A percentile compares a stretch with the other conserved stretches of the same genome.
These are phyloP conservation scores for Ornithorhynchus anatinus DNA, from an alignment of 2,113 vertebrate genomes.

Conservation along the genomic window DNA sequence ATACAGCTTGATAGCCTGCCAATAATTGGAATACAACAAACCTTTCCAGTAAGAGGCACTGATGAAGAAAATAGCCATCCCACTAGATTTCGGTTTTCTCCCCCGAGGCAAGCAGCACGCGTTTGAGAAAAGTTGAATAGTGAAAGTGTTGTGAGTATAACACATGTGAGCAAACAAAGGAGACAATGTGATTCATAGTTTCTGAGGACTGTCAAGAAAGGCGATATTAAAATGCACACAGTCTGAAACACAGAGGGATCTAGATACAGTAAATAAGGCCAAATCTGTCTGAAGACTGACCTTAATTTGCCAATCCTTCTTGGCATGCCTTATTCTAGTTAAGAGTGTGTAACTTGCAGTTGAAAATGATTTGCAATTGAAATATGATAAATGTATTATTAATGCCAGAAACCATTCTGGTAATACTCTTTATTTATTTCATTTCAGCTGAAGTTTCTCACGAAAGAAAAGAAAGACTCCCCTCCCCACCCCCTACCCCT, in stretches of 20 bases:
- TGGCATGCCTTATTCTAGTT: conserved; percentile 11
- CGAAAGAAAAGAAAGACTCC: not conserved
- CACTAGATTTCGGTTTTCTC: conserved; percentile 28
- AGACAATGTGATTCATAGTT: not conserved
- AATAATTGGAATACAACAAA: conserved; percentile 71
- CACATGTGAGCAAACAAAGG: not conserved
- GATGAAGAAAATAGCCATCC: conserved; percentile 55
- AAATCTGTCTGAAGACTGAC: conserved; percentile 25
- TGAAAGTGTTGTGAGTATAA: not conserved
- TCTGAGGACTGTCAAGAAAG: not conserved
- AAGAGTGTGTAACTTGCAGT: not conserved
- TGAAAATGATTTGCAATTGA: conserved; percentile 43
- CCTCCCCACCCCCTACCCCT: accelerated
- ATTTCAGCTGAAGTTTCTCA: conserved; percentile 50
- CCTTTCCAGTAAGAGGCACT: conserved; percentile 59
- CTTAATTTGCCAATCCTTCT: conserved; percentile 12
- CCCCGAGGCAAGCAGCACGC: conserved; percentile 1
- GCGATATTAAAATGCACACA: not conserved
- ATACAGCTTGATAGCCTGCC: conserved; percentile 57
- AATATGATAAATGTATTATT: conserved; percentile 56
- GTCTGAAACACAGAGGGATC: not conserved
- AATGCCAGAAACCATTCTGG: conserved; percentile 31
- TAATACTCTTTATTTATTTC: conserved; percentile 51
- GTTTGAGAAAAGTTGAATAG: not conserved
- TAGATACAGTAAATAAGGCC: conserved; percentile 1